Conservation (phyloP, 2,888 invertebrate species). For the Anodontia alba region DNA sequence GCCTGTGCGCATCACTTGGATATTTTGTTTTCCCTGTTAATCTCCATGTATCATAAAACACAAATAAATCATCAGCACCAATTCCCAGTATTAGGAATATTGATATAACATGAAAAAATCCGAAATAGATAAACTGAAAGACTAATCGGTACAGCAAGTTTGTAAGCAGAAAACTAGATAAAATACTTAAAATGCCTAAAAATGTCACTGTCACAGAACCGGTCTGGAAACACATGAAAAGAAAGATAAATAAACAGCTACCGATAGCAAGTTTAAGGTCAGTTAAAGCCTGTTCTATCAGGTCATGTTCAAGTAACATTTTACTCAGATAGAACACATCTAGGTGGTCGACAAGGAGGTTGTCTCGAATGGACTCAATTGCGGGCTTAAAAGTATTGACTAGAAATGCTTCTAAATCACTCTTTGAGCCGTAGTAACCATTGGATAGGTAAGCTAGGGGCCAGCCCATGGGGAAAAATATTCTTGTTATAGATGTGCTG, state of each 20-base stretch:
- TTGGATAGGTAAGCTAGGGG: slow-evolving; percentile 44
- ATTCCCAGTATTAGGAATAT: slow-evolving; percentile 83
- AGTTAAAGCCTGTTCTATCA: slow-evolving; percentile 61
- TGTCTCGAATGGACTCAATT: slow-evolving; percentile 60
- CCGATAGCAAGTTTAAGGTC: slow-evolving; percentile 75
- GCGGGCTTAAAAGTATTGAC: slow-evolving; percentile 53
- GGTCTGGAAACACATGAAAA: slow-evolving; percentile 72
- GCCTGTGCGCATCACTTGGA: slow-evolving; percentile 71
- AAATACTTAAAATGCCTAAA: slow-evolving; percentile 66
- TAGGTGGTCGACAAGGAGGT: slow-evolving; percentile 46
- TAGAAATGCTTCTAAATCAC: slow-evolving; percentile 50
- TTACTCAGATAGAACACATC: slow-evolving; percentile 64
- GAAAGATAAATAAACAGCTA: slow-evolving; percentile 74
- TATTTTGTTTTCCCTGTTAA: slow-evolving; percentile 68
- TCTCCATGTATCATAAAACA: slow-evolving; percentile 82
- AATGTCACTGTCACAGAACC: slow-evolving; percentile 62
- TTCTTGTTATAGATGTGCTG: slow-evolving; percentile 54
- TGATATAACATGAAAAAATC: slow-evolving; percentile 82
- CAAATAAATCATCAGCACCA: slow-evolving; percentile 83
- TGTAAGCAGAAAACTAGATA: slow-evolving; percentile 67
- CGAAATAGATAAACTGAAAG: slow-evolving; percentile 75
- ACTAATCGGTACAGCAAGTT: slow-evolving; percentile 74
- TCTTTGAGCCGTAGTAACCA: slow-evolving; percentile 28
- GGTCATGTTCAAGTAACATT: slow-evolving; percentile 62
- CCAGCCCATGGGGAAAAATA: slow-evolving; percentile 65